Conservation (phyloP, 2,113 vertebrate species). For the Spermophilus dauricus region DNA sequence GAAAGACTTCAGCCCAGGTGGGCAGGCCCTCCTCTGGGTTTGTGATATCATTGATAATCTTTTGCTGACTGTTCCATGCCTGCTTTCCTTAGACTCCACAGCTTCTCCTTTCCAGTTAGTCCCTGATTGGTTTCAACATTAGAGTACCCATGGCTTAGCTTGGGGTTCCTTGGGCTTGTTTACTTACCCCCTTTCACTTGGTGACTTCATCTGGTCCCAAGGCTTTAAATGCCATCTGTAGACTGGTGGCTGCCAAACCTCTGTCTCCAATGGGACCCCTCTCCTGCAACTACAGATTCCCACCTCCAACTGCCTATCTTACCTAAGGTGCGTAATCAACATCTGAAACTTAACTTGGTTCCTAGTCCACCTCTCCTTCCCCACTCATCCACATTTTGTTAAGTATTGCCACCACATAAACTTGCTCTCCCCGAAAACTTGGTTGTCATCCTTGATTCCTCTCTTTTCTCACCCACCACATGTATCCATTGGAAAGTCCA, state of each 20-base stretch:
- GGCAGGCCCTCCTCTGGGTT: neutral
- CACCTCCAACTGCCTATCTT: neutral
- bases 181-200: too few relatives aligned
- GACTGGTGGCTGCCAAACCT: neutral
- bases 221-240: neutral
- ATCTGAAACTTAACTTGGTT: neutral
- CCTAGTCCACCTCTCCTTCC: neutral
- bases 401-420: neutral
- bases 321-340: neutral
- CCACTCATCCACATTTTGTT: neutral
- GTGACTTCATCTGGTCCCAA: neutral
- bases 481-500: neutral
- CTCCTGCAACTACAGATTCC: neutral
- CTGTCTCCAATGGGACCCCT: neutral
- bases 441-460: neutral
- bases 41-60: neutral
- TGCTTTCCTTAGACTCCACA: neutral
- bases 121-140: neutral
- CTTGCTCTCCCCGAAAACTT: neutral
- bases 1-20: neutral
- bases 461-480: neutral
- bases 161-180: neutral
- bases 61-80: neutral
- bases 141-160: neutral
- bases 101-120: neutral